These are phyloP conservation scores for Felis chaus DNA, from an alignment of 2,113 vertebrate species.

Conservation along the genomic window DNA sequence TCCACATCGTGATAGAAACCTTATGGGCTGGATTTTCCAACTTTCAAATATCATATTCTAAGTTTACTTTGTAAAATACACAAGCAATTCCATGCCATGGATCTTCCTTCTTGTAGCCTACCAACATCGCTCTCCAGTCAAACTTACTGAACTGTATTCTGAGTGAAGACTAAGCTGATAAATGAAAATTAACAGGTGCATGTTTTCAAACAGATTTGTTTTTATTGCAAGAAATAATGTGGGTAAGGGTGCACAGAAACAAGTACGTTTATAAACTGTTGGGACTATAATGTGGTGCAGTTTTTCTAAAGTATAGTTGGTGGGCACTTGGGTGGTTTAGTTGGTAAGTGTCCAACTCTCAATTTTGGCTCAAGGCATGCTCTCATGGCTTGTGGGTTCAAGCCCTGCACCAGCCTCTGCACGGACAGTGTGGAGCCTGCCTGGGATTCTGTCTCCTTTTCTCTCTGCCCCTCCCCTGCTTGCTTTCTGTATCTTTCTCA, in stretches of 20 bases:
- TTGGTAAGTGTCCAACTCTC: too few species aligned
- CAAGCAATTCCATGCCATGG: background rate
- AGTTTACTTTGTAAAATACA: slow-evolving; percentile 20
- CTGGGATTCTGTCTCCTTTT: too few species aligned
- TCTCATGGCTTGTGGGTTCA: too few species aligned
- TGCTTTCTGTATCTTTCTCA: too few species aligned
- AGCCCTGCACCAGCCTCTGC: too few species aligned
- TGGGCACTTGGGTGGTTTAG: too few species aligned
- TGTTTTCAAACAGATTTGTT: background rate
- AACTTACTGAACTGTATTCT: background rate
- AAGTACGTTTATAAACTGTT: background rate
- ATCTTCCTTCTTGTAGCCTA: background rate
- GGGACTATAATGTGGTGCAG: background rate
- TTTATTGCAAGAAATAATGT: background rate
- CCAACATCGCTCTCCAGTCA: background rate
- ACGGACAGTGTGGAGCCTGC: too few species aligned
- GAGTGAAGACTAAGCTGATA: background rate
- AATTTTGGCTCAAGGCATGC: too few species aligned
- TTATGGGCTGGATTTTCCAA: background rate
- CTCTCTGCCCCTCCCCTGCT: too few species aligned
- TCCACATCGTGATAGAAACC: background rate
- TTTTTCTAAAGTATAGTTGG: slow-evolving; percentile 9
- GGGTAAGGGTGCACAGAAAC: background rate
- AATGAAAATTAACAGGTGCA: background rate
- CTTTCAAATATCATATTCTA: background rate